Evolutionary conservation across 2,113 vertebrate genomes (phyloP).

Genomic region (Saguinus midas): DNA sequence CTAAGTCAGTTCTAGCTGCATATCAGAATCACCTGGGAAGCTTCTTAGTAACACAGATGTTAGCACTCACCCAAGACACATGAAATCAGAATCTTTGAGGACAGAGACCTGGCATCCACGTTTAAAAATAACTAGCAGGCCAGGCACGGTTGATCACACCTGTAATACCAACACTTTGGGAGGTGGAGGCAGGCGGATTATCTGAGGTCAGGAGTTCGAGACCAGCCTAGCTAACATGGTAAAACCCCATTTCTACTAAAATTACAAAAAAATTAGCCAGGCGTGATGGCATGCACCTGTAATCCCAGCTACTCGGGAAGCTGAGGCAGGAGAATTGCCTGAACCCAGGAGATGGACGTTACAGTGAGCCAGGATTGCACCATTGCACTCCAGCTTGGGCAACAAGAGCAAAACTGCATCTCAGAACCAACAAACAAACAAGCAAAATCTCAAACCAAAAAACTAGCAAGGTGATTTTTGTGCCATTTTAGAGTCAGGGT

Average conservation of each 20-base stretch:
- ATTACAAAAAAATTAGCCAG: background rate
- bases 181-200: background rate
- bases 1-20: background rate
- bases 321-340: background rate
- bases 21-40: background rate
- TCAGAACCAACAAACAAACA: background rate
- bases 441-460: no score
- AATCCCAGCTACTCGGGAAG: background rate
- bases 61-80: accelerated
- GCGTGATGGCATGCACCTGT: background rate
- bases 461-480: background rate
- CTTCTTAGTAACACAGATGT: background rate
- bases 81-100: background rate
- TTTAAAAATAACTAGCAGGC: background rate
- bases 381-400: background rate
- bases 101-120: background rate
- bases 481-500: background rate
- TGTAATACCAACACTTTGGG: background rate
- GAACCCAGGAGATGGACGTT: background rate
- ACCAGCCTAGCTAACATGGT: background rate
- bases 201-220: background rate
- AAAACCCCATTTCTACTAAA: background rate
- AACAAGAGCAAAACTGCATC: background rate
- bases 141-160: background rate
- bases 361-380: background rate